Base-by-base conservation (phyloP, 2,797 vertebrate genomes). In the Heliangelus exortis region DNA sequence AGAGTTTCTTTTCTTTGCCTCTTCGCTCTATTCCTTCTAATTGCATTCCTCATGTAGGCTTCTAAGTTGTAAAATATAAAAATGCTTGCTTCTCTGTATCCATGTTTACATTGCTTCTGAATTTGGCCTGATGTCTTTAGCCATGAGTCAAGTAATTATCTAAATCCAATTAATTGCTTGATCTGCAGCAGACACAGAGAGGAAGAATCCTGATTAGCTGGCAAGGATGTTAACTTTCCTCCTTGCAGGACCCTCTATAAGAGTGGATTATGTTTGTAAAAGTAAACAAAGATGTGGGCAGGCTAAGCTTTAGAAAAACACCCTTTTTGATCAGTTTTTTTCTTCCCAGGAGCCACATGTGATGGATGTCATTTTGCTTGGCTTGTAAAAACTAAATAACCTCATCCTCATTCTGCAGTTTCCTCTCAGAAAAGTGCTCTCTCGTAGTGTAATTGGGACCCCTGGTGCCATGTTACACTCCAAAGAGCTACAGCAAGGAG, bases 201-300 rank as follows among this genome's bases (percentile, higher is more conserved):
- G 39, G 31, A 85, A 65, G 39, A 72, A 54, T 78, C 50, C 16
- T 73, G 29, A 72, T 74, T 58, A 78, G 6, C 9, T 62, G 51
- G 8, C 15, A 8, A 66, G 14, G 25, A 36, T 62, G 51, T 65
- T 86, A 33, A 21, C 16, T 88, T 65, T 72, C 58, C 14, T 61
- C 47, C 41, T 81, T 15, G 10, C 34, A 71, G 54, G 58, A 75
- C 7, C 7, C 28, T 81, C 15, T 76, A 22, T 57, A 81, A 55
- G 58, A 68, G 25, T 62, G 39, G 21, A 54, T 78, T 91, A 47
- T 53, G 12, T 76, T 95, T 90, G 75, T 17, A 80, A 87, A 83
- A 89, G 57, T 75, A 95, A 97, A 87, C 25, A 79, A 92, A 86
- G 66, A 77, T 12, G 66, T 18, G 22, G 50, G 17, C 21, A 84